Percentiles rank a stretch among this genome's conserved stretches.
These are phyloP conservation scores for Silurus glanis DNA, from an alignment of 2,113 vertebrate genomes.

Conservation along the genomic window DNA sequence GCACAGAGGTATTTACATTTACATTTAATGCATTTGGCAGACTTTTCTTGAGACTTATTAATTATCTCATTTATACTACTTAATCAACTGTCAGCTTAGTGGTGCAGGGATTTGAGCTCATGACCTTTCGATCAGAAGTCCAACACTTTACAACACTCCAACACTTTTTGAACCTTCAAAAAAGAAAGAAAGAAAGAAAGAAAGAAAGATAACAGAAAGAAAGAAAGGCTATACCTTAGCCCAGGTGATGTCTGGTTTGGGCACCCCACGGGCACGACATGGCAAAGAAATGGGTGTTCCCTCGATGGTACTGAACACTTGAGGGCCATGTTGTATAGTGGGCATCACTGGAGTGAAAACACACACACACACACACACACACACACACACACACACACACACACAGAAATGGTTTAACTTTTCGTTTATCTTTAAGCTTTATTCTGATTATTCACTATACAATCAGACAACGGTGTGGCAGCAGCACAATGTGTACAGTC, in stretches of 20 bases:
- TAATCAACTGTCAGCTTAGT: no score
- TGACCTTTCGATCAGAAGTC: no score
- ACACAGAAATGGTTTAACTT: not conserved
- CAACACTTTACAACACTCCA: no score
- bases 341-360: conserved; percentile 80
- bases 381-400: not conserved
- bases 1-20: no score
- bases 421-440: not conserved
- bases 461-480: not conserved
- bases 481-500: not conserved
- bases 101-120: no score
- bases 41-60: no score
- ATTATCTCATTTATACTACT: no score
- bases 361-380: conserved; percentile 14
- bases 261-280: conserved; percentile 85
- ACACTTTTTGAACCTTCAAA: not conserved
- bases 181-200: not conserved
- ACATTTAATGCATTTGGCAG: no score
- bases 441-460: no score
- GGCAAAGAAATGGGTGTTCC: conserved; percentile 83
- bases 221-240: conserved; percentile 79
- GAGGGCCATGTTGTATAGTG: conserved; percentile 90
- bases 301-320: conserved; percentile 93
- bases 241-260: conserved; percentile 86
- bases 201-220: not conserved